A percentile compares a stretch with the other conserved stretches of the same genome.
Conservation (phyloP, 2,797 vertebrate genomes). For the Eidolon dupreanum region DNA sequence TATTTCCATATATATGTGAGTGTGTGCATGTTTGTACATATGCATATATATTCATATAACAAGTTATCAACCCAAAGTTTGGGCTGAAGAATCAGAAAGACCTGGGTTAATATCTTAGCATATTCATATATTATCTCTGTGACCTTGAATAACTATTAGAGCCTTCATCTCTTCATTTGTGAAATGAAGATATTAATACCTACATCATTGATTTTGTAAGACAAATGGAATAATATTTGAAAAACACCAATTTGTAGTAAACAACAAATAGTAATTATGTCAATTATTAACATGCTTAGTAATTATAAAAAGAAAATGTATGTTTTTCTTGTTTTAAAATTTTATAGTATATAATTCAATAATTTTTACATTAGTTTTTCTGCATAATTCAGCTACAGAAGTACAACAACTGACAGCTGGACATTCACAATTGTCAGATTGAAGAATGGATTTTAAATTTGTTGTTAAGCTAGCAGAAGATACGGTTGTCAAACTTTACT, state of each 20-base stretch:
- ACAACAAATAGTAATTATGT: not conserved
- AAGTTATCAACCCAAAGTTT: not conserved
- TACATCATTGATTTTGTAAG: not conserved
- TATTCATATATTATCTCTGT: not conserved
- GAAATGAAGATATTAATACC: not conserved
- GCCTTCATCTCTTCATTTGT: not conserved
- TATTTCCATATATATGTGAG: not conserved
- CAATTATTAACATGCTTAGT: not conserved
- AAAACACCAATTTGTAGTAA: not conserved
- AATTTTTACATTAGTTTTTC: not conserved
- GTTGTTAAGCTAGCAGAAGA: constrained; percentile 38
- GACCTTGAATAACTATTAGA: not conserved
- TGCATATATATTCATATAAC: not conserved
- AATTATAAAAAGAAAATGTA: not conserved
- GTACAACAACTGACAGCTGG: not conserved
- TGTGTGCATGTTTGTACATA: not conserved
- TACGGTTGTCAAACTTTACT: not conserved
- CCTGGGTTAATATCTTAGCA: not conserved
- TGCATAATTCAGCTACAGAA: not conserved
- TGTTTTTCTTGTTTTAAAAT: not conserved
- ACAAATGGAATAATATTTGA: not conserved
- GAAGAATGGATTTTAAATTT: constrained; percentile 8
- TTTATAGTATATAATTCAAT: not conserved
- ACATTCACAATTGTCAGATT: constrained; percentile 32
- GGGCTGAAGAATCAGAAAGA: not conserved